Evolutionary conservation across 2,797 vertebrate genomes (phyloP).

Genomic region (Bryconaethiops microstoma): DNA sequence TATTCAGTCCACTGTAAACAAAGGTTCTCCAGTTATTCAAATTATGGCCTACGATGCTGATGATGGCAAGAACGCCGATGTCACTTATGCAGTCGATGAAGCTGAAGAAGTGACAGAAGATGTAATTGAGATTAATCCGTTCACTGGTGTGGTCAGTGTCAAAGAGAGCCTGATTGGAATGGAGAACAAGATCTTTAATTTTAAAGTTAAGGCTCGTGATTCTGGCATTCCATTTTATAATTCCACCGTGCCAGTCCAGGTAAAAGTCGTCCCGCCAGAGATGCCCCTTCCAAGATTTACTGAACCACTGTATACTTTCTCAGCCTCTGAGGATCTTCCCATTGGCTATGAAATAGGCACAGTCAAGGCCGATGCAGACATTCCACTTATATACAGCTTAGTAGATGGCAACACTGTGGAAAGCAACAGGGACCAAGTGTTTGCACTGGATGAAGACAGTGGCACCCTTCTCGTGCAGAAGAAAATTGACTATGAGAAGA

Average conservation of each 20-base stretch:
- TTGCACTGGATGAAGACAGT: constrained; percentile 85
- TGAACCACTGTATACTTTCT: constrained; percentile 94
- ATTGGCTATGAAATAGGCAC: constrained; percentile 90
- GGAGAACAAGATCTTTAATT: constrained; percentile 93
- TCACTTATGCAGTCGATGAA: constrained; percentile 91
- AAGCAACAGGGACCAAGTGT: constrained; percentile 91
- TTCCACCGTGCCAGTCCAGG: constrained; percentile 86
- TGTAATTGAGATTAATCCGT: constrained; percentile 91
- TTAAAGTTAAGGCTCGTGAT: constrained; percentile 93
- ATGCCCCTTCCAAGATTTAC: constrained; percentile 92
- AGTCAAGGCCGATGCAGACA: constrained; percentile 86
- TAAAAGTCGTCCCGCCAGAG: constrained; percentile 91
- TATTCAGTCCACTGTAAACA: constrained; percentile 90
- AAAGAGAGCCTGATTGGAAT: constrained; percentile 90
- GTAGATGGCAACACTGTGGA: constrained; percentile 93
- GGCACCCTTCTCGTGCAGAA: constrained; percentile 89
- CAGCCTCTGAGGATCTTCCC: constrained; percentile 89
- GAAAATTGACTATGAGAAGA: constrained; percentile 91
- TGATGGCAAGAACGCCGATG: constrained; percentile 94
- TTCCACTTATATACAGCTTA: constrained; percentile 93
- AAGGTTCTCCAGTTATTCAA: constrained; percentile 91
- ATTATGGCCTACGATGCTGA: constrained; percentile 95
- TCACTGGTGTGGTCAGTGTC: constrained; percentile 88
- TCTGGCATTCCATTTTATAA: constrained; percentile 91
- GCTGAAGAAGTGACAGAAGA: constrained; percentile 83